Evolutionary conservation across 1,140 invertebrate species (phyloP).

Genomic region (Pogonus chalceus): DNA sequence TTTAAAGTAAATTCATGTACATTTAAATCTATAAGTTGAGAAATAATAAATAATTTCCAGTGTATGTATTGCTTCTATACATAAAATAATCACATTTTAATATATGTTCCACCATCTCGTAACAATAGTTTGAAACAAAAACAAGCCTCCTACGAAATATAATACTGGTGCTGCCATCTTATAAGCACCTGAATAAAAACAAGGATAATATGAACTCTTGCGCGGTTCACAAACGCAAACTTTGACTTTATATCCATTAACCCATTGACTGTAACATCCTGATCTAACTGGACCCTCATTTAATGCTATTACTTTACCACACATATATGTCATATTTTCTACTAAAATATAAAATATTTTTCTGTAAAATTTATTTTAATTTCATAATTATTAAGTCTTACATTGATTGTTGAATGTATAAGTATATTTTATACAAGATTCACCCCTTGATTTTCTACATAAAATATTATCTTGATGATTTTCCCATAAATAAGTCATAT

Average conservation of each 20-base stretch:
- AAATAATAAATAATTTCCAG: too few species aligned
- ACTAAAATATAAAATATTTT: conserved; percentile 31
- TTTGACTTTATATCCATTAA: conserved; percentile 20
- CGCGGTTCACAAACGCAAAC: conserved; percentile 21
- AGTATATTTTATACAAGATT: conserved; percentile 42
- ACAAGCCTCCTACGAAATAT: too few species aligned
- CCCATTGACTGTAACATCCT: conserved; percentile 33
- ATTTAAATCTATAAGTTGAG: too few species aligned
- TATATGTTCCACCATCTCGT: too few species aligned
- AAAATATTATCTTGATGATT: conserved; percentile 34
- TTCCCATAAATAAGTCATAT: conserved; percentile 37
- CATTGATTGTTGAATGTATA: conserved; percentile 38
- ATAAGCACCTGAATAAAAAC: too few species aligned
- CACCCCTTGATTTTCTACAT: conserved; percentile 35
- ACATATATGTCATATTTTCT: conserved; percentile 43
- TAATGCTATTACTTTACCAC: conserved; percentile 35
- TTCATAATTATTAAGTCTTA: conserved; percentile 25
- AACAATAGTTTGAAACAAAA: too few species aligned
- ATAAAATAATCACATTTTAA: too few species aligned
- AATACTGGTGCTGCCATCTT: too few species aligned
- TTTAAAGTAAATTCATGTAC: too few species aligned
- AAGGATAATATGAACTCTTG: conserved; percentile 15
- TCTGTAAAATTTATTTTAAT: conserved; percentile 4
- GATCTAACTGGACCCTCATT: conserved; percentile 32
- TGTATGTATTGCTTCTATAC: too few species aligned